Percentiles rank a stretch among this genome's conserved stretches.
phyloP scores from a whole-genome alignment of 2,888 invertebrate species.

The Machimus rusticus region DNA sequence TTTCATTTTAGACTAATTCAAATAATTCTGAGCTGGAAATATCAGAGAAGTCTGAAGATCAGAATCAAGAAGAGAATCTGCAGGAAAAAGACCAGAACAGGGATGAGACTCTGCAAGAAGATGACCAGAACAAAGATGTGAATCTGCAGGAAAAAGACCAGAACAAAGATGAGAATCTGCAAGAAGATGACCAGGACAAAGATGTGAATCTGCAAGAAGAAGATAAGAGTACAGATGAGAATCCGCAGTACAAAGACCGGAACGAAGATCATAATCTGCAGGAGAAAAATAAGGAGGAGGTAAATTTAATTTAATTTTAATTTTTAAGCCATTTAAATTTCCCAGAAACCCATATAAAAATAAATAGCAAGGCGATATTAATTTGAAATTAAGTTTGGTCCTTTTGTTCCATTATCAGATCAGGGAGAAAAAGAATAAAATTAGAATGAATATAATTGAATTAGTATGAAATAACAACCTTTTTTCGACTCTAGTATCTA shows the following conservation, averaged over 20 bases:
- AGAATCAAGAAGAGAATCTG: not conserved
- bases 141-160: not conserved
- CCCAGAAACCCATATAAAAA: no score
- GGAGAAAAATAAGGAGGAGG: not conserved
- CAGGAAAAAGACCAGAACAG: not conserved
- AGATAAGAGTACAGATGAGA: not conserved
- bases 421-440: no score
- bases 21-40: not conserved
- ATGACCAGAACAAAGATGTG: not conserved
- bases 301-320: not conserved
- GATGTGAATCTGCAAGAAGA: not conserved
- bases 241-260: not conserved
- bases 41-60: not conserved
- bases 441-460: no score
- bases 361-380: no score
- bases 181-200: not conserved
- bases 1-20: not conserved
- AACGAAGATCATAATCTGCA: not conserved
- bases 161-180: not conserved
- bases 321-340: no score
- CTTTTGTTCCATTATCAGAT: no score
- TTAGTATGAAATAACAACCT: no score
- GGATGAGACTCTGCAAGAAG: no score
- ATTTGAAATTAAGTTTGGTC: no score
- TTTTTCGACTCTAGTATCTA: no score